These are phyloP conservation scores for Xanthia icteritia DNA, from an alignment of 2,888 invertebrate genomes.

Conservation along the genomic window DNA sequence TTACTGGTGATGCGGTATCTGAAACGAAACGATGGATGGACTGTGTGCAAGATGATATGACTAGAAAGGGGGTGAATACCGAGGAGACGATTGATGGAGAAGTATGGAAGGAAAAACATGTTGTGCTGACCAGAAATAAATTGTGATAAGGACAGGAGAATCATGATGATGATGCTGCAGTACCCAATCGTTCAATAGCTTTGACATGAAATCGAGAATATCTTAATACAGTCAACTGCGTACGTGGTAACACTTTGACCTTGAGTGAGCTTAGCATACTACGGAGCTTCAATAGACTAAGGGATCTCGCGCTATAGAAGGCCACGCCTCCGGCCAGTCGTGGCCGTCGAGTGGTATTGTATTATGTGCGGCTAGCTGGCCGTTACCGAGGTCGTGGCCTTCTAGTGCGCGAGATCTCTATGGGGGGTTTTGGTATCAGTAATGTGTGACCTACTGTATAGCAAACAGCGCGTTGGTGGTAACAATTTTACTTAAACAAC, in stretches of 20 bases:
- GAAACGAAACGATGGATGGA: too few relatives aligned
- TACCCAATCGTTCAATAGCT: not conserved
- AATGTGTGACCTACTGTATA: not conserved
- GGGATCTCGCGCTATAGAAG: too few relatives aligned
- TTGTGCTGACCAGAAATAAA: not conserved
- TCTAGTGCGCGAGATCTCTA: too few relatives aligned
- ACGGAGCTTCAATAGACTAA: too few relatives aligned
- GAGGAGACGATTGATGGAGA: not conserved
- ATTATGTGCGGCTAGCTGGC: too few relatives aligned
- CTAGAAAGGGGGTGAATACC: not conserved
- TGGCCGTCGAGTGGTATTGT: too few relatives aligned
- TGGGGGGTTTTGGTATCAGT: not conserved
- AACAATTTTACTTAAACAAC: not conserved
- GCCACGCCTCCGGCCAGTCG: too few relatives aligned
- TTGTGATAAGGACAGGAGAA: not conserved
- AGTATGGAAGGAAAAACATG: not conserved
- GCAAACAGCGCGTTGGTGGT: not conserved
- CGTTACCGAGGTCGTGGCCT: too few relatives aligned
- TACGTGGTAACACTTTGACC: not conserved
- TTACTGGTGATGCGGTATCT: not conserved
- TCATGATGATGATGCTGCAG: not conserved
- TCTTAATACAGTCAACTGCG: not conserved
- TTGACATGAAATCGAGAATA: not conserved
- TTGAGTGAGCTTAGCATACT: too few relatives aligned
- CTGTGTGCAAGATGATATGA: not conserved